phyloP scores from a whole-genome alignment of 53 echinoderm and acorn worm genomes.

The Temnopleurus reevesii region DNA sequence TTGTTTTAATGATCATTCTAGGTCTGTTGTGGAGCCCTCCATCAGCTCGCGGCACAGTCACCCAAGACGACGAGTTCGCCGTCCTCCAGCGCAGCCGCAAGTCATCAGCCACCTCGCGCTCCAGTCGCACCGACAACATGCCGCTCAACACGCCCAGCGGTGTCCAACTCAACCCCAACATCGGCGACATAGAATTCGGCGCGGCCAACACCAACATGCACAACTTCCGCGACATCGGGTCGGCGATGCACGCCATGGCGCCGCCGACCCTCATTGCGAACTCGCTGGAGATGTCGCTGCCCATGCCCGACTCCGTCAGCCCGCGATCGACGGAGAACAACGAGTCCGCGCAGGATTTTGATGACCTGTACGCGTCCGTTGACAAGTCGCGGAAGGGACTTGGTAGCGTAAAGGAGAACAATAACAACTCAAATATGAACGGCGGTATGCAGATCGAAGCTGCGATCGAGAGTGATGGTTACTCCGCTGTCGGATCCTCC shows the following conservation, averaged over 20 bases:
- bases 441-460: not conserved
- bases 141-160: not conserved
- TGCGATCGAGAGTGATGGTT: slow-evolving; percentile 38
- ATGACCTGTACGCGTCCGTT: slow-evolving; percentile 34
- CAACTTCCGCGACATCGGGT: slow-evolving; percentile 41
- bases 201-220: slow-evolving; percentile 14
- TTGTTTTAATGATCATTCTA: not conserved
- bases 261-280: slow-evolving; percentile 25
- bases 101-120: slow-evolving; percentile 21
- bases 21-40: slow-evolving; percentile 33
- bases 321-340: not conserved
- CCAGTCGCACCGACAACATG: slow-evolving; percentile 48
- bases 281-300: slow-evolving; percentile 48
- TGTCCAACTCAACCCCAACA: slow-evolving; percentile 32
- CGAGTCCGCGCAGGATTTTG: not conserved
- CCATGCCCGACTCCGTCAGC: slow-evolving; percentile 7
- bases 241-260: slow-evolving; percentile 21
- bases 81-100: slow-evolving; percentile 46
- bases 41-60: not conserved
- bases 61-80: slow-evolving; percentile 15
- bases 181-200: slow-evolving; percentile 54
- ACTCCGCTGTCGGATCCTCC: slow-evolving; percentile 42
- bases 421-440: not conserved
- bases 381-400: slow-evolving; percentile 22
- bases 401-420: slow-evolving; percentile 17